phyloP scores from a whole-genome alignment of 2,888 invertebrate genomes.

The Venusia cambrica region DNA sequence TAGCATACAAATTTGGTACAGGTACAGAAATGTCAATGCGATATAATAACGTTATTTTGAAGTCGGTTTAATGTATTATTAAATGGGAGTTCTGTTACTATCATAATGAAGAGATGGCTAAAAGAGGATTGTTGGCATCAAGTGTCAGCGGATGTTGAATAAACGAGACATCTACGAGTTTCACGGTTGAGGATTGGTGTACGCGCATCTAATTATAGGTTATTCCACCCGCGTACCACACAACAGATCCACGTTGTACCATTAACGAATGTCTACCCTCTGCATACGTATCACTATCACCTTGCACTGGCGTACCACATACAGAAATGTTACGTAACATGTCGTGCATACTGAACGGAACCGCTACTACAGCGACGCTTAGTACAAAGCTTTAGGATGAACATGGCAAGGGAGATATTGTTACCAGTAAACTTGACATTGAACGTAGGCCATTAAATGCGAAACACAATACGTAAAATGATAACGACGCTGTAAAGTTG shows the following conservation, averaged over 20 bases:
- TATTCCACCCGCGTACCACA: conserved; percentile 74
- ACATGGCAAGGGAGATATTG: conserved; percentile 28
- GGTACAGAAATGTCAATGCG: too few relatives aligned
- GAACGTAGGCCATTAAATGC: conserved; percentile 42
- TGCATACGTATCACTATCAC: conserved; percentile 47
- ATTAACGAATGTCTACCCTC: conserved; percentile 65
- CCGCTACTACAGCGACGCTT: conserved; percentile 28
- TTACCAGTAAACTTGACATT: conserved; percentile 49
- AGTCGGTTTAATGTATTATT: too few relatives aligned
- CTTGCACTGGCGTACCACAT: conserved; percentile 38
- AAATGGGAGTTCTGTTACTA: background rate
- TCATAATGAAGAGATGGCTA: conserved; percentile 21
- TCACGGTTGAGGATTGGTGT: conserved; percentile 62
- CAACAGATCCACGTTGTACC: conserved; percentile 70
- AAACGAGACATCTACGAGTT: conserved; percentile 64
- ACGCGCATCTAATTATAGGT: conserved; percentile 79
- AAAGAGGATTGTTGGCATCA: conserved; percentile 40
- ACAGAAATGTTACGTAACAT: conserved; percentile 56
- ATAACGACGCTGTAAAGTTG: conserved; percentile 55
- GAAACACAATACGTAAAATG: conserved; percentile 49
- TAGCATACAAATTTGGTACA: too few relatives aligned
- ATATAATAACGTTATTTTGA: too few relatives aligned
- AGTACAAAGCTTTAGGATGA: conserved; percentile 34
- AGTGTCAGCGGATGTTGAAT: conserved; percentile 54
- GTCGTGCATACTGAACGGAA: conserved; percentile 50